Evolutionary conservation across 2,113 vertebrate genomes (phyloP).

Genomic region (Osmerus mordax): DNA sequence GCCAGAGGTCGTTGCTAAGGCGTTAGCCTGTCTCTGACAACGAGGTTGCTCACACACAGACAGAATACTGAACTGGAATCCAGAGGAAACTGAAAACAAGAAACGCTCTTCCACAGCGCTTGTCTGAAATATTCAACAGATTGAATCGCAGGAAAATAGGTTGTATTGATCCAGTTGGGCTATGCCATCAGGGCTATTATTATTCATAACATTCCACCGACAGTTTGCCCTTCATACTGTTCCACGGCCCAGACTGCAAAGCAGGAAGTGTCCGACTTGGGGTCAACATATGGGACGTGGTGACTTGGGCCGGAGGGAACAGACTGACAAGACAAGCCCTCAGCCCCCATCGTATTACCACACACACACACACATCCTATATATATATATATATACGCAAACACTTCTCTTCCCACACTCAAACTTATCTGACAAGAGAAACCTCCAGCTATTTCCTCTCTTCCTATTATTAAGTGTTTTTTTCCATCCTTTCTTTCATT

Average conservation of each 20-base stretch:
- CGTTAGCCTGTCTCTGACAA: conserved; percentile 9
- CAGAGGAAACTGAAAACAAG: not conserved
- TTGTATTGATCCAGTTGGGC: not conserved
- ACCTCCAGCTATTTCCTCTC: conserved; percentile 16
- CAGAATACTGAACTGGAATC: not conserved
- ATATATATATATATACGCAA: conserved; percentile 22
- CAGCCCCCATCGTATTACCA: not conserved
- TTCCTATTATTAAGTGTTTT: not conserved
- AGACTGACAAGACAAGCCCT: conserved; percentile 38
- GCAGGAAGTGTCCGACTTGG: conserved; percentile 35
- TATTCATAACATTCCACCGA: not conserved
- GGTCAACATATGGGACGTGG: conserved; percentile 47
- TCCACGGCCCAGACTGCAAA: not conserved
- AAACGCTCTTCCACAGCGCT: not conserved
- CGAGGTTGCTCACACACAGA: not conserved
- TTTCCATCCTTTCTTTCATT: conserved; percentile 31
- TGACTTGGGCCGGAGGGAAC: conserved; percentile 47
- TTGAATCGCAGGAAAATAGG: not conserved
- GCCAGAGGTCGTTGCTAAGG: conserved; percentile 27
- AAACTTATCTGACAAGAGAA: conserved; percentile 10
- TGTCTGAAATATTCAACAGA: not conserved
- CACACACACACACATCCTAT: conserved; percentile 7
- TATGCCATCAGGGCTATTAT: not conserved
- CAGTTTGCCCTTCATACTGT: not conserved
- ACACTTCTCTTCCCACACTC: conserved; percentile 18